A percentile compares a stretch with the other conserved stretches of the same genome.
Evolutionary conservation across 2,888 invertebrate species (phyloP).

Genomic region (Cataglyphis altisquamis): DNA sequence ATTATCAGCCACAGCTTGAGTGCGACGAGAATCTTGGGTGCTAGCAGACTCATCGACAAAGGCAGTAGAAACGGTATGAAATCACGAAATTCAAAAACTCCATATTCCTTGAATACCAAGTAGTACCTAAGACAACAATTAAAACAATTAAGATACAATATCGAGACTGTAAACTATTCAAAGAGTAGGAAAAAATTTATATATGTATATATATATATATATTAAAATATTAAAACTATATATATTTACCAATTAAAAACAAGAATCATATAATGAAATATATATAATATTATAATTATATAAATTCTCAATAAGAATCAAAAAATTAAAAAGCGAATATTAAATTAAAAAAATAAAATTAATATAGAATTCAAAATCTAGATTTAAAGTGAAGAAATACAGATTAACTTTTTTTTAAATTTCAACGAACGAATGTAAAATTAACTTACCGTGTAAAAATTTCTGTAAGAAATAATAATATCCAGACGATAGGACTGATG

Average conservation of each 20-base stretch:
- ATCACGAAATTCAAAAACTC: conserved; percentile 78
- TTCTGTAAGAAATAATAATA: conserved; percentile 82
- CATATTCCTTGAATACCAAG: conserved; percentile 63
- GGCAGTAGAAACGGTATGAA: conserved; percentile 85
- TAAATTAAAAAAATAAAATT: not conserved
- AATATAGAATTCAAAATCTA: not conserved
- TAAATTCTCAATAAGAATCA: not conserved
- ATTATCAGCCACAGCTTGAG: conserved; percentile 88
- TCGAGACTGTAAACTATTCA: not conserved
- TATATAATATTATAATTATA: too few species aligned
- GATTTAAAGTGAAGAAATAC: not conserved
- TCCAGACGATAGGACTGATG: conserved; percentile 87
- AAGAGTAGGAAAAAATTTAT: too few species aligned
- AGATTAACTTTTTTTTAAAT: not conserved
- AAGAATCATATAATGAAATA: not conserved
- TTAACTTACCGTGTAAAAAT: conserved; percentile 69
- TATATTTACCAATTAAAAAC: not conserved
- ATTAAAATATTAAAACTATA: not conserved
- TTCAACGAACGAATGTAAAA: not conserved
- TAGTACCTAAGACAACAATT: conserved; percentile 75
- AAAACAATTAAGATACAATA: not conserved
- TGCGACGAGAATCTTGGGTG: conserved; percentile 81
- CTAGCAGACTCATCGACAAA: conserved; percentile 85
- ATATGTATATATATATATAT: not conserved
- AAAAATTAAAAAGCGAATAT: not conserved